phyloP scores from a whole-genome alignment of 2,113 vertebrate species.

The Ammodytes dubius region DNA sequence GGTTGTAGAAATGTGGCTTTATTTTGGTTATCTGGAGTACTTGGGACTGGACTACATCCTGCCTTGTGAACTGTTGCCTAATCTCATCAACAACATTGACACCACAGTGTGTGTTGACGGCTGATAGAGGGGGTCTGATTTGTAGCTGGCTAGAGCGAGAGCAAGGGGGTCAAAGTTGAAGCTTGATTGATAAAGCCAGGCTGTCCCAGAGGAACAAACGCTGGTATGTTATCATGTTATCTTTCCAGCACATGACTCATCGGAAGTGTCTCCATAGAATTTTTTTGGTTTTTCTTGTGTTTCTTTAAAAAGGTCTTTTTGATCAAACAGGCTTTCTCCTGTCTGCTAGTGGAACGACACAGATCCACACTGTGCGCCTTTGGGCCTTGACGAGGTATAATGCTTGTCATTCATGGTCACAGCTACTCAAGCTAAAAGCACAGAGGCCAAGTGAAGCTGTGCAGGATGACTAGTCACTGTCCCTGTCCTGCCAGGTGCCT shows the following conservation, averaged over 20 bases:
- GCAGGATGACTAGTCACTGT: constrained; percentile 44
- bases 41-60: neutral
- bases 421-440: constrained; percentile 42
- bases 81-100: neutral
- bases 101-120: neutral
- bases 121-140: constrained; percentile 49
- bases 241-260: constrained; percentile 74
- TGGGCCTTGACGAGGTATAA: constrained; percentile 62
- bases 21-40: neutral
- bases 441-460: constrained; percentile 57
- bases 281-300: neutral
- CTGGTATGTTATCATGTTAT: constrained; percentile 80
- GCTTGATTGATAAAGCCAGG: constrained; percentile 58
- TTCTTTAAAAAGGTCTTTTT: constrained; percentile 48
- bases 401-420: constrained; percentile 72
- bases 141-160: constrained; percentile 18
- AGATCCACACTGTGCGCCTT: constrained; percentile 69
- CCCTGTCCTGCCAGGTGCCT: constrained; percentile 68
- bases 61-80: neutral
- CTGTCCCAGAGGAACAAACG: constrained; percentile 37
- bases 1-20: neutral
- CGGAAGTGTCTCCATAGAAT: constrained; percentile 54
- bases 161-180: constrained; percentile 65
- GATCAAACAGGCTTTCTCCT: constrained; percentile 68
- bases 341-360: constrained; percentile 44